Evolutionary conservation across 2,888 invertebrate genomes (phyloP).

Genomic region (Drosophila mimica): DNA sequence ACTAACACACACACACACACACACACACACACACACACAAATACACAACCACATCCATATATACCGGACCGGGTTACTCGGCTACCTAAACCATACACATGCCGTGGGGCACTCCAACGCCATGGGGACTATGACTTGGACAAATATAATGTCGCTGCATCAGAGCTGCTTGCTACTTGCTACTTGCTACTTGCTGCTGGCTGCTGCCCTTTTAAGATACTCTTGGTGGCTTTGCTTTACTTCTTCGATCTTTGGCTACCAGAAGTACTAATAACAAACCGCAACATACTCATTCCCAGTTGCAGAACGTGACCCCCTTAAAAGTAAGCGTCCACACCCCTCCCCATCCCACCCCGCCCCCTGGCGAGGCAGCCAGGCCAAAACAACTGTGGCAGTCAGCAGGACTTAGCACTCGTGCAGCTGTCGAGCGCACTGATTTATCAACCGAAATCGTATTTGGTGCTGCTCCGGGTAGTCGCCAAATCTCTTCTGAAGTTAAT

Average conservation of each 20-base stretch:
- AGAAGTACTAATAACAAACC: slow-evolving; percentile 52
- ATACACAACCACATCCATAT: slow-evolving; percentile 8
- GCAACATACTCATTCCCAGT: slow-evolving; percentile 50
- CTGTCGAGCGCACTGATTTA: slow-evolving; percentile 70
- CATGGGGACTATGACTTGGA: slow-evolving; percentile 61
- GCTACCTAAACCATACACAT: slow-evolving; percentile 14
- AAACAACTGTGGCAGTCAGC: slow-evolving; percentile 21
- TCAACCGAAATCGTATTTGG: slow-evolving; percentile 61
- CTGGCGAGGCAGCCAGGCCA: background rate
- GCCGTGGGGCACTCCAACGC: slow-evolving; percentile 36
- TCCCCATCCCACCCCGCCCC: background rate
- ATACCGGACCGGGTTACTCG: slow-evolving; percentile 42
- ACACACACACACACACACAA: slow-evolving; percentile 23
- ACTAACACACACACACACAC: slow-evolving; percentile 8
- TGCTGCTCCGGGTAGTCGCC: slow-evolving; percentile 50
- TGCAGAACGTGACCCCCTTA: slow-evolving; percentile 1
- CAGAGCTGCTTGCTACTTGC: slow-evolving; percentile 2
- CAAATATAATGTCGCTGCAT: slow-evolving; percentile 58
- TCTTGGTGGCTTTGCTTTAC: slow-evolving; percentile 42
- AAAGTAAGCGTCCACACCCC: background rate
- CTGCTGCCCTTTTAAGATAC: slow-evolving; percentile 47
- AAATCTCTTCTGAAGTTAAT: slow-evolving; percentile 75
- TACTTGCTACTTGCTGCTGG: background rate
- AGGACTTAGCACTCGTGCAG: slow-evolving; percentile 65
- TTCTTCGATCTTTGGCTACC: slow-evolving; percentile 55